phyloP scores from a whole-genome alignment of 2,113 vertebrate species.

The Pachyramphus minor region DNA sequence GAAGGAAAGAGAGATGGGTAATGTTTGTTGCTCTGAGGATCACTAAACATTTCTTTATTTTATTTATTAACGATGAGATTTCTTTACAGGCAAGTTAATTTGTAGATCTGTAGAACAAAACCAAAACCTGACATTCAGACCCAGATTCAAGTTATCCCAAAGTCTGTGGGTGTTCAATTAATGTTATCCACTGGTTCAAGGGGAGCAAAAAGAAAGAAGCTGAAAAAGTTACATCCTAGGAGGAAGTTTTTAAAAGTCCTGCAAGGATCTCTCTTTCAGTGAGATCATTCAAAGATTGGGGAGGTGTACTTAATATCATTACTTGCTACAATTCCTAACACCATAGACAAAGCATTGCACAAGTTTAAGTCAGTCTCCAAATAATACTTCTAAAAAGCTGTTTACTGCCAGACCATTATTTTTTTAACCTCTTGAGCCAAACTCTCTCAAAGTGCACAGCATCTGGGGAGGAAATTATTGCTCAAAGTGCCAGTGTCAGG shows the following conservation, averaged over 20 bases:
- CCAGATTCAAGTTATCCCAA: neutral
- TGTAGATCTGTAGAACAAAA: neutral
- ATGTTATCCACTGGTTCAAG: neutral
- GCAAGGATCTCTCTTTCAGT: neutral
- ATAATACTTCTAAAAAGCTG: slow-evolving; percentile 9
- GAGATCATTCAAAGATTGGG: neutral
- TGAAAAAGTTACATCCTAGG: neutral
- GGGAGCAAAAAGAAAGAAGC: neutral
- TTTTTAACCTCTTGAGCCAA: slow-evolving; percentile 60
- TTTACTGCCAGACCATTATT: slow-evolving; percentile 46
- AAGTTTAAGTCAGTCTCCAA: slow-evolving; percentile 23
- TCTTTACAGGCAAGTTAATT: neutral
- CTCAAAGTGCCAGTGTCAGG: slow-evolving; percentile 22
- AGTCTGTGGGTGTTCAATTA: neutral
- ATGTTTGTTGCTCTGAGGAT: neutral
- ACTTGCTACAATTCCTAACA: neutral
- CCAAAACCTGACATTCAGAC: neutral
- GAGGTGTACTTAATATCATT: neutral
- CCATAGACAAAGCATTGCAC: neutral
- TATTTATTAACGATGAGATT: neutral
- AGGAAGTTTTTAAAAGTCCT: neutral
- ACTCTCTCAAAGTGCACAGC: slow-evolving; percentile 1
- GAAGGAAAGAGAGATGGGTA: neutral
- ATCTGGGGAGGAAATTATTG: slow-evolving; percentile 54
- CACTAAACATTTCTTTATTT: neutral